Conservation (phyloP, 2,888 invertebrate genomes). For the Ypsolopha scabrella region DNA sequence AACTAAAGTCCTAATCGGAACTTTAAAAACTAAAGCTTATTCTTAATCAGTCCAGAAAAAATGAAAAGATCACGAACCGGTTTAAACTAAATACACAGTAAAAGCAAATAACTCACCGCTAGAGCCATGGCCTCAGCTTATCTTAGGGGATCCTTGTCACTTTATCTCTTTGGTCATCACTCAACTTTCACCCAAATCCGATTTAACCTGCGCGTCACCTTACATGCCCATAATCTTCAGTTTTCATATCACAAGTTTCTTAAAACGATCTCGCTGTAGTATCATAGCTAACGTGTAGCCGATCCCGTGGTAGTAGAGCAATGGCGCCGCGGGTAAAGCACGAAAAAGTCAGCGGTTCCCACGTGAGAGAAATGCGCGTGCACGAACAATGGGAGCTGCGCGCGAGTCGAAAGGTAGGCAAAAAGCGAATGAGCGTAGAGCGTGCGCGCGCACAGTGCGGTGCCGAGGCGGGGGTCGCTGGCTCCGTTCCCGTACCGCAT, state of each 20-base stretch:
- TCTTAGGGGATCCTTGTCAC: constrained; percentile 41
- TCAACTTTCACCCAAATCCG: constrained; percentile 42
- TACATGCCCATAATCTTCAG: constrained; percentile 35
- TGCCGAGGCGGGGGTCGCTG: constrained; percentile 15
- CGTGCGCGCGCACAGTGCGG: constrained; percentile 23
- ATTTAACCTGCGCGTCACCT: constrained; percentile 24
- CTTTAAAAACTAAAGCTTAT: no score
- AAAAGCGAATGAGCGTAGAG: constrained; percentile 60
- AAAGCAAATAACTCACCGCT: constrained; percentile 35
- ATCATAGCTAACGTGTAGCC: constrained; percentile 36
- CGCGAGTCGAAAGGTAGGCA: constrained; percentile 67
- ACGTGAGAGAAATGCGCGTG: constrained; percentile 62
- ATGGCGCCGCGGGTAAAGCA: constrained; percentile 45
- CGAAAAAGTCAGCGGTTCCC: constrained; percentile 52
- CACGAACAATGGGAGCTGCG: constrained; percentile 55
- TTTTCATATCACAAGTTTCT: constrained; percentile 31
- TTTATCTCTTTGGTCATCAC: constrained; percentile 54
- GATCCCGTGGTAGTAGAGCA: constrained; percentile 31
- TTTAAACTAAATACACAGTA: not conserved
- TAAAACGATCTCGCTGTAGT: constrained; percentile 23
- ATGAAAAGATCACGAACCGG: no score
- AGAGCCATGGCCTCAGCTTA: constrained; percentile 47
- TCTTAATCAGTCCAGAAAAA: no score
- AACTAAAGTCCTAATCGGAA: no score
- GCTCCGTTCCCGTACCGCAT: no score